These are phyloP conservation scores for Gobio occitaniae DNA, from an alignment of 2,797 vertebrate species.

Conservation along the genomic window DNA sequence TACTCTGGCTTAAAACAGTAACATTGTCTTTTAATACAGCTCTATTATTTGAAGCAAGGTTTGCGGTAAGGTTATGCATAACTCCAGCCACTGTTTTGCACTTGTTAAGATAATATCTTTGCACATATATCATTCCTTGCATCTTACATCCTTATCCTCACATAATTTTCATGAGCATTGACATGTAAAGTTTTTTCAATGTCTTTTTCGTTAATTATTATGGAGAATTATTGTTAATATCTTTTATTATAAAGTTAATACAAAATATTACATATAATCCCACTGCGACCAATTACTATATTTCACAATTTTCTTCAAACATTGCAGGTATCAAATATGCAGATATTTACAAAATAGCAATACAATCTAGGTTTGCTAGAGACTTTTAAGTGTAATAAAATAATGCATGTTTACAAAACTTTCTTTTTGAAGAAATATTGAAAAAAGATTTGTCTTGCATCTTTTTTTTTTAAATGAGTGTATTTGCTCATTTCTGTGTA, in stretches of 20 bases:
- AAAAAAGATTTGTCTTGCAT: background rate
- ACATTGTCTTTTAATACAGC: conserved; percentile 71
- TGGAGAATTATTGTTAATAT: background rate
- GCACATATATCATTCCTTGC: conserved; percentile 60
- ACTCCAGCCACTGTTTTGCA: conserved; percentile 78
- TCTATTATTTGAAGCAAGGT: conserved; percentile 76
- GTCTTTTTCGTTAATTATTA: background rate
- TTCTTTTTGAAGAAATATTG: background rate
- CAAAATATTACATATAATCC: background rate
- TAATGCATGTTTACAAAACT: background rate
- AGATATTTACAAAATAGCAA: background rate
- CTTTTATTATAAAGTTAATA: background rate
- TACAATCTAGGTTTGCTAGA: background rate
- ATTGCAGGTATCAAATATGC: background rate
- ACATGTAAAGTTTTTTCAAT: background rate
- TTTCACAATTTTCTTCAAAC: background rate
- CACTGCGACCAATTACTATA: background rate
- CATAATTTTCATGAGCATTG: background rate
- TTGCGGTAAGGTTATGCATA: conserved; percentile 76
- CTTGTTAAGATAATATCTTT: conserved; percentile 76
- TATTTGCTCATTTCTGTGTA: conserved; percentile 72
- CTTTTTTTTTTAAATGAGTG: background rate
- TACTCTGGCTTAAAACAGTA: conserved; percentile 15
- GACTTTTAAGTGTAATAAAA: background rate
- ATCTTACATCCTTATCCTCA: background rate